Percentiles rank a stretch among this genome's conserved stretches.
Conservation (phyloP, 2,888 invertebrate genomes). For the Morpho deidamia region DNA sequence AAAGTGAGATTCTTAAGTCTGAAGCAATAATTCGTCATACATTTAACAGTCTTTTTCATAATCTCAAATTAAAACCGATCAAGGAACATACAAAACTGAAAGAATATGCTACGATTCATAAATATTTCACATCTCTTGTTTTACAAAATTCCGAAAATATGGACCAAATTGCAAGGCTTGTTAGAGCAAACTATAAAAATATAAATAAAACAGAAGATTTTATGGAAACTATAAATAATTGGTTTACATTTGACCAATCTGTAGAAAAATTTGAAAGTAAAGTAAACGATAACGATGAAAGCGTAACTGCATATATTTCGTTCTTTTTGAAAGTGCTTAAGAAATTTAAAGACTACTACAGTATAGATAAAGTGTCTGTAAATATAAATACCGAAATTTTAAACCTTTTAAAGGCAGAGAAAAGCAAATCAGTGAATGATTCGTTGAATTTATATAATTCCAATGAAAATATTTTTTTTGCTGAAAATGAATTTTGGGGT, state of each 20-base stretch:
- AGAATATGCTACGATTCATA: conserved; percentile 42
- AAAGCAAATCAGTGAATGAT: conserved; percentile 12
- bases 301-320: conserved; percentile 29
- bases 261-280: conserved; percentile 19
- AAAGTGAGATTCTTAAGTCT: conserved; percentile 32
- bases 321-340: conserved; percentile 36
- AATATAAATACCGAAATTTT: conserved; percentile 33
- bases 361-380: conserved; percentile 24
- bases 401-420: conserved; percentile 21
- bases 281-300: conserved; percentile 23
- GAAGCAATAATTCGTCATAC: conserved; percentile 37
- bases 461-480: conserved; percentile 16
- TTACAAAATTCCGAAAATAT: conserved; percentile 38
- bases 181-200: conserved; percentile 33
- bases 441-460: conserved; percentile 10
- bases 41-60: conserved; percentile 41
- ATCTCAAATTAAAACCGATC: conserved; percentile 33
- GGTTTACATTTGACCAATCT: conserved; percentile 30
- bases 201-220: conserved; percentile 37
- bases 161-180: conserved; percentile 37
- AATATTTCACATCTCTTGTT: conserved; percentile 43
- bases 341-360: conserved; percentile 33
- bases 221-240: conserved; percentile 42
- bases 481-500: conserved; percentile 38
- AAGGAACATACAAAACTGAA: conserved; percentile 33